Evolutionary conservation across 2,797 vertebrate genomes (phyloP).

Genomic region (Dendrocincla fuliginosa): DNA sequence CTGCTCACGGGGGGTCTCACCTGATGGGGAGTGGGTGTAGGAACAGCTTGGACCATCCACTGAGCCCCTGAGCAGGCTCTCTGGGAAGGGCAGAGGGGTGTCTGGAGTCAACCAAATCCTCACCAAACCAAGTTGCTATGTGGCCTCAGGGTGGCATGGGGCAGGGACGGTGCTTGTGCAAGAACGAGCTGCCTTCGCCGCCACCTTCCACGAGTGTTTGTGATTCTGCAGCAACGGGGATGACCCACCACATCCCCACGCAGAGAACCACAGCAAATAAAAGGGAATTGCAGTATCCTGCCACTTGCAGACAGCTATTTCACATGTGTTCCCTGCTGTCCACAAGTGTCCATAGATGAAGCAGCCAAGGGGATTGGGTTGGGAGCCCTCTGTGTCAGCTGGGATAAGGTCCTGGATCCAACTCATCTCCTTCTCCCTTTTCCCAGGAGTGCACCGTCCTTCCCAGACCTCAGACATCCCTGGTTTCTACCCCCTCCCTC

Average conservation of each 20-base stretch:
- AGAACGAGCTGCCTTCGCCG: neutral
- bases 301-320: neutral
- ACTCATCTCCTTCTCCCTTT: slow-evolving; percentile 3
- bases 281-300: neutral
- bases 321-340: neutral
- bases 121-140: neutral
- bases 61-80: neutral
- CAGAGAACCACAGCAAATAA: neutral
- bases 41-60: neutral
- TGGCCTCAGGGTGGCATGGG: neutral
- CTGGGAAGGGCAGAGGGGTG: neutral
- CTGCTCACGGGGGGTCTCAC: neutral
- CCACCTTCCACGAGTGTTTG: rapidly evolving
- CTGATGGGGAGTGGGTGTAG: neutral
- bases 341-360: rapidly evolving
- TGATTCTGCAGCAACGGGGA: neutral
- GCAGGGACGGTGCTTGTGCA: neutral
- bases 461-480: slow-evolving; percentile 91
- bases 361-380: rapidly evolving
- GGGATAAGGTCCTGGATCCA: rapidly evolving
- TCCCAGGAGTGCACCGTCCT: slow-evolving; percentile 89
- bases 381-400: rapidly evolving
- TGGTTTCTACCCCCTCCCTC: slow-evolving; percentile 92
- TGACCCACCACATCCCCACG: neutral
- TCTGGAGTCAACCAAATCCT: neutral